These are phyloP conservation scores for Pseudococcus jackbeardsleyi DNA, from an alignment of 2,888 invertebrate genomes.

Conservation along the genomic window DNA sequence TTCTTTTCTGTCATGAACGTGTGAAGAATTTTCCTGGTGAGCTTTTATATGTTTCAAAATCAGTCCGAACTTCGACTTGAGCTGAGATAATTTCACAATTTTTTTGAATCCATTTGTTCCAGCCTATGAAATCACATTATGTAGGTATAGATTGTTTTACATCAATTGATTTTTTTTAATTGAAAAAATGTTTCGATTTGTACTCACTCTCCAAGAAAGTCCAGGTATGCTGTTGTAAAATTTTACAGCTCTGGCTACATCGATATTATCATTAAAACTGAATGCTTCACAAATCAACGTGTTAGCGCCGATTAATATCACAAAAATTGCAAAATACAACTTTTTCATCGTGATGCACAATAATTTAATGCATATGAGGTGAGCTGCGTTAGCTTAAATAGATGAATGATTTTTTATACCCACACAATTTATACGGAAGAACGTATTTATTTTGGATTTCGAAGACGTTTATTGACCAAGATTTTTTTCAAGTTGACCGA, in stretches of 20 bases:
- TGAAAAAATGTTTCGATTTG: no score
- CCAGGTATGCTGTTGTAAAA: slow-evolving; percentile 19
- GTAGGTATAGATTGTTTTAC: no score
- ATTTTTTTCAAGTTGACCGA: no score
- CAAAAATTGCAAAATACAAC: not conserved
- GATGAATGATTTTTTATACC: no score
- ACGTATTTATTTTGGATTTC: no score
- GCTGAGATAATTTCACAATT: not conserved
- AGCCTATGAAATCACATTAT: not conserved
- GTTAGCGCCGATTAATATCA: not conserved
- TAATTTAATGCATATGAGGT: no score
- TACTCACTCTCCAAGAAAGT: not conserved
- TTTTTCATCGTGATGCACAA: not conserved
- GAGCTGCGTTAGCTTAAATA: no score
- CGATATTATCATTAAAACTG: not conserved
- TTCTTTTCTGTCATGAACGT: not conserved
- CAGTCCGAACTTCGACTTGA: not conserved
- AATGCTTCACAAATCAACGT: not conserved
- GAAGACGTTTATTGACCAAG: no score
- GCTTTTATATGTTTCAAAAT: not conserved
- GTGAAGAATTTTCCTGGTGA: not conserved
- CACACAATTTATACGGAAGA: no score
- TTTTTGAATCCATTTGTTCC: not conserved
- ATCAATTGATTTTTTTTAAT: no score
- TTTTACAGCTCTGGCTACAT: not conserved